Conservation (phyloP, 2,113 vertebrate species). For the Lynx canadensis region DNA sequence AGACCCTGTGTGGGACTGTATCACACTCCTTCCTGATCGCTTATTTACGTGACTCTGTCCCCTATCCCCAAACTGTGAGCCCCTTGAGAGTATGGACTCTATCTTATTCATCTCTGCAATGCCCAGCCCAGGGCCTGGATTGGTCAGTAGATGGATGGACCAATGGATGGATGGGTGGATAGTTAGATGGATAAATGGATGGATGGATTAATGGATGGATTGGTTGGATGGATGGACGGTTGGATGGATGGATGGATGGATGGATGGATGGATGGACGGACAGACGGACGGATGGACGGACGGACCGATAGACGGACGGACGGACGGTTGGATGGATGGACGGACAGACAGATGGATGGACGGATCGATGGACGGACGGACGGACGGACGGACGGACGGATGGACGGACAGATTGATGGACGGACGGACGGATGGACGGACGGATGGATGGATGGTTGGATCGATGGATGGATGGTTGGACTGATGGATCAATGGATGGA, state of each 20-base stretch:
- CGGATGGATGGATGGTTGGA: not conserved
- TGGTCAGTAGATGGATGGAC: not conserved
- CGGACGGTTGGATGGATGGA: not conserved
- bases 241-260: no score
- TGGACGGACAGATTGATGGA: no score
- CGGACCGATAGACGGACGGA: no score
- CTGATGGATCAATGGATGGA: no score
- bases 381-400: not conserved
- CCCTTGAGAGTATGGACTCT: not conserved
- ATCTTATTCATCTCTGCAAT: not conserved
- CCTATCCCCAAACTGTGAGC: not conserved
- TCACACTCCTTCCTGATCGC: not conserved
- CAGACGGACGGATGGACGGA: not conserved
- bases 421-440: not conserved
- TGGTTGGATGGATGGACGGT: no score
- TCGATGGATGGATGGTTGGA: no score
- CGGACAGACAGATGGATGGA: not conserved
- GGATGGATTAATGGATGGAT: no score
- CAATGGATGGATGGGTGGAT: no score
- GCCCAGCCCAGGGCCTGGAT: not conserved
- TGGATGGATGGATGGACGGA: no score
- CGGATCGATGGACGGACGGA: not conserved
- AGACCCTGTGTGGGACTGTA: not conserved
- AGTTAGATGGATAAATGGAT: not conserved
- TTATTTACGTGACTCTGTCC: not conserved